These are phyloP conservation scores for Dione juno DNA, from an alignment of 2,888 invertebrate species.

Conservation along the genomic window DNA sequence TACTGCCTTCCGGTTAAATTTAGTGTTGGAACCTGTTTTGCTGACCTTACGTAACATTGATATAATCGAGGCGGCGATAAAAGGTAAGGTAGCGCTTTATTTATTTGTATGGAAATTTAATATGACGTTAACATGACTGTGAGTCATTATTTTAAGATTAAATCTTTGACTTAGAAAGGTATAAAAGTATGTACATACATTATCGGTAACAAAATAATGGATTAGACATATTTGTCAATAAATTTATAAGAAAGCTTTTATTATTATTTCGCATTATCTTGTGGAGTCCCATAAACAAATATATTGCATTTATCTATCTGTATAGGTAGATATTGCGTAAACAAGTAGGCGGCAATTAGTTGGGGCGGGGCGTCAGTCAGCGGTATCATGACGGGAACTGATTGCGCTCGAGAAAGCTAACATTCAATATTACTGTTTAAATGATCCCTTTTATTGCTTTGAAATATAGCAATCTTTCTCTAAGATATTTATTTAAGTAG, in stretches of 20 bases:
- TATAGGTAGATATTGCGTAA: slow-evolving; percentile 62
- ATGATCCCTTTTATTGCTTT: slow-evolving; percentile 34
- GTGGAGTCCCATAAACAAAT: slow-evolving; percentile 11
- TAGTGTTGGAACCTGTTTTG: slow-evolving; percentile 69
- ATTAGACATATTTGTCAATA: background rate
- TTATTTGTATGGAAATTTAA: slow-evolving; percentile 27
- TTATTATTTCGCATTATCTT: no score
- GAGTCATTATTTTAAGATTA: slow-evolving; percentile 8
- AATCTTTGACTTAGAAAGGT: background rate
- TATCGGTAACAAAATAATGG: background rate
- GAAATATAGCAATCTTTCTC: slow-evolving; percentile 24
- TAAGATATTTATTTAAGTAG: background rate
- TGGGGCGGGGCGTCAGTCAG: slow-evolving; percentile 64
- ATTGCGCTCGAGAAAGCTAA: slow-evolving; percentile 50
- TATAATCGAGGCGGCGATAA: slow-evolving; percentile 70
- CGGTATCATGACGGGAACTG: slow-evolving; percentile 55
- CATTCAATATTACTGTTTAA: slow-evolving; percentile 41
- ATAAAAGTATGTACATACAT: background rate
- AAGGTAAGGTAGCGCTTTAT: slow-evolving; percentile 61
- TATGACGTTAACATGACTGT: slow-evolving; percentile 8
- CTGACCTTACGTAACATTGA: slow-evolving; percentile 68
- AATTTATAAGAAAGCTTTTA: background rate
- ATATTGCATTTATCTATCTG: slow-evolving; percentile 51
- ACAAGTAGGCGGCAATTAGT: slow-evolving; percentile 74
- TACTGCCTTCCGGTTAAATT: slow-evolving; percentile 53